Evolutionary conservation across 2,113 vertebrate species (phyloP).

Genomic region (Trogon melanurus): DNA sequence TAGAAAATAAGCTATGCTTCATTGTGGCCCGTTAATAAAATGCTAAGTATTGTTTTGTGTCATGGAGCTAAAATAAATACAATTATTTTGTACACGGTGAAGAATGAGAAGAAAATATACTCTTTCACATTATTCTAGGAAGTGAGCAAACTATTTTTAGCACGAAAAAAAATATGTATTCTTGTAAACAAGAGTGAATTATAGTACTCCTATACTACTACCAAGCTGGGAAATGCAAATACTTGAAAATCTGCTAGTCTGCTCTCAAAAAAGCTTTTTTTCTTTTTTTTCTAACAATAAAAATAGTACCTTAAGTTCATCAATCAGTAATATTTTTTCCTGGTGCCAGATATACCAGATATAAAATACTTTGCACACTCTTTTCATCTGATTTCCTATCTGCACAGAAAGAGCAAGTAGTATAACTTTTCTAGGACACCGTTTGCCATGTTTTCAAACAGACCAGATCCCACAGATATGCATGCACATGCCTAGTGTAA

Average conservation of each 20-base stretch:
- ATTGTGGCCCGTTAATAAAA: background rate
- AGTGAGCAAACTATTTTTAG: background rate
- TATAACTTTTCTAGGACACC: background rate
- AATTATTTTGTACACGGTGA: background rate
- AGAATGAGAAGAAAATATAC: background rate
- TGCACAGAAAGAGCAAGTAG: background rate
- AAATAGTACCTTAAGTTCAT: background rate
- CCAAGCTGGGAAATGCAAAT: background rate
- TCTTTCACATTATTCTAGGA: background rate
- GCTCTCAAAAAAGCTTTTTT: background rate
- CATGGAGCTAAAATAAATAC: background rate
- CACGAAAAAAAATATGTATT: background rate
- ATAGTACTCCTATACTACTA: background rate
- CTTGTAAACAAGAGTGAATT: background rate
- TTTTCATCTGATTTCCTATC: background rate
- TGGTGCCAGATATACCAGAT: background rate
- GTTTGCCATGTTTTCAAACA: background rate
- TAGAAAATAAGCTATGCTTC: slow-evolving; percentile 12
- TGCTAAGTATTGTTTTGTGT: background rate
- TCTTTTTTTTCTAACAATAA: background rate
- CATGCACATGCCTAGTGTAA: background rate
- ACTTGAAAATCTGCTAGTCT: background rate
- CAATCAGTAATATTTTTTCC: background rate
- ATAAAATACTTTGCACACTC: background rate
- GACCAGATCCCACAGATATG: background rate